Conservation (phyloP, 2,888 invertebrate species). For the Platycheirus albimanus region DNA sequence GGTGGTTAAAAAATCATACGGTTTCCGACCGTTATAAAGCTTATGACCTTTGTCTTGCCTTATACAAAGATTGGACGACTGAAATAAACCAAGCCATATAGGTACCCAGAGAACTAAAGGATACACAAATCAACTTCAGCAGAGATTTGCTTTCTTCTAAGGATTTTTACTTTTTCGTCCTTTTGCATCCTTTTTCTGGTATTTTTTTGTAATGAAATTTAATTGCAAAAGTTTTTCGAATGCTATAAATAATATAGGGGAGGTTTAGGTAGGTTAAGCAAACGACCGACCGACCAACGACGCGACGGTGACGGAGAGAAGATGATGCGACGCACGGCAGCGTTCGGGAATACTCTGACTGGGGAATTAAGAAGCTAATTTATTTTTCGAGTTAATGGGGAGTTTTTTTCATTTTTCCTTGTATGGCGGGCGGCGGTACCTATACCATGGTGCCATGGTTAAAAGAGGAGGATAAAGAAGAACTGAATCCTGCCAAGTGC, state of each 20-base stretch:
- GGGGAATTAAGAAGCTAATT: constrained; percentile 53
- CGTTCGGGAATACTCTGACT: constrained; percentile 14
- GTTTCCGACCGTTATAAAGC: constrained; percentile 46
- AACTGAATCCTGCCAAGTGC: constrained; percentile 60
- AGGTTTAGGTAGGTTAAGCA: constrained; percentile 15
- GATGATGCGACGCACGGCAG: too few relatives aligned
- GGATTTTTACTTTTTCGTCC: constrained; percentile 17
- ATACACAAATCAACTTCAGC: constrained; percentile 68
- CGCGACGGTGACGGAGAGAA: not conserved
- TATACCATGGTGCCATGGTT: too few relatives aligned
- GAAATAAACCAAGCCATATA: too few relatives aligned
- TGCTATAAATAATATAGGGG: constrained; percentile 30
- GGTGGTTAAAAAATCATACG: constrained; percentile 69
- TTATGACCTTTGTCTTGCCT: constrained; percentile 60
- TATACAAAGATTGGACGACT: too few relatives aligned
- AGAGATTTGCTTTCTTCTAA: constrained; percentile 50
- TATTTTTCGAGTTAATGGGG: constrained; percentile 63
- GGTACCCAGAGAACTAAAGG: constrained; percentile 25
- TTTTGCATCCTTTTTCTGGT: constrained; percentile 10
- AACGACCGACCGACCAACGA: too few relatives aligned
- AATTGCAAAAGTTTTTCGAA: constrained; percentile 69
- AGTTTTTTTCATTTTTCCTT: constrained; percentile 62
- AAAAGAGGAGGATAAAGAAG: not conserved
- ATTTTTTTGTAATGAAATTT: constrained; percentile 63
- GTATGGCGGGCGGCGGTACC: constrained; percentile 10